Conservation (phyloP, 2,888 invertebrate species). For the Cenopis cana region DNA sequence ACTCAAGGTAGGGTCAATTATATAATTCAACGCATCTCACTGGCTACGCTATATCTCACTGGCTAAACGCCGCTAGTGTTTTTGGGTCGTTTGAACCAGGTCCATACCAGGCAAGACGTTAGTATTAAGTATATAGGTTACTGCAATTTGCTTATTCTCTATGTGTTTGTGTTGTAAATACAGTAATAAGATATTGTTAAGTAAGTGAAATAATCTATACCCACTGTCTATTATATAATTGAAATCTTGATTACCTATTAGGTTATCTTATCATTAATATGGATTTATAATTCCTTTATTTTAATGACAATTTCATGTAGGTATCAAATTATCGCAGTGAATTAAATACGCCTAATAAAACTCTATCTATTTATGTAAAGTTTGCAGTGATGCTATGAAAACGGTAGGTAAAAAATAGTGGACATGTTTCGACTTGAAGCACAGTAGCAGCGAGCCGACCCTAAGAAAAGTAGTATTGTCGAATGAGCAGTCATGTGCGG, state of each 20-base stretch:
- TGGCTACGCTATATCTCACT: no score
- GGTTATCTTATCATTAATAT: conserved; percentile 9
- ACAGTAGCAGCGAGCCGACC: conserved; percentile 1
- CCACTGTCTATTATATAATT: no score
- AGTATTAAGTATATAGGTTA: no score
- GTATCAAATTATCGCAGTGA: background rate
- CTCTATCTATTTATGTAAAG: conserved; percentile 1
- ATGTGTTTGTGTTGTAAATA: no score
- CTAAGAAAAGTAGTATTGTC: conserved; percentile 30
- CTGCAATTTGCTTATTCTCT: no score
- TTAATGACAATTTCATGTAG: background rate
- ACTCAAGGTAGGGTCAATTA: background rate
- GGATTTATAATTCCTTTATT: background rate
- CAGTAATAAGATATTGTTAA: no score
- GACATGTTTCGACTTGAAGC: conserved; percentile 9
- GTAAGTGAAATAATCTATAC: no score
- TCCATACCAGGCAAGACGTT: no score
- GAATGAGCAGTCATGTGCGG: conserved; percentile 26
- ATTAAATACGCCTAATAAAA: background rate
- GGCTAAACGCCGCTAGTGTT: no score
- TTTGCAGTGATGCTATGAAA: background rate
- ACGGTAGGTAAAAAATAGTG: background rate
- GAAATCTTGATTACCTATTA: no score
- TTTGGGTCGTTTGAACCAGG: no score
- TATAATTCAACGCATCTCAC: no score